Evolutionary conservation across 2,113 vertebrate species (phyloP).

Genomic region (Oreamnos americanus): DNA sequence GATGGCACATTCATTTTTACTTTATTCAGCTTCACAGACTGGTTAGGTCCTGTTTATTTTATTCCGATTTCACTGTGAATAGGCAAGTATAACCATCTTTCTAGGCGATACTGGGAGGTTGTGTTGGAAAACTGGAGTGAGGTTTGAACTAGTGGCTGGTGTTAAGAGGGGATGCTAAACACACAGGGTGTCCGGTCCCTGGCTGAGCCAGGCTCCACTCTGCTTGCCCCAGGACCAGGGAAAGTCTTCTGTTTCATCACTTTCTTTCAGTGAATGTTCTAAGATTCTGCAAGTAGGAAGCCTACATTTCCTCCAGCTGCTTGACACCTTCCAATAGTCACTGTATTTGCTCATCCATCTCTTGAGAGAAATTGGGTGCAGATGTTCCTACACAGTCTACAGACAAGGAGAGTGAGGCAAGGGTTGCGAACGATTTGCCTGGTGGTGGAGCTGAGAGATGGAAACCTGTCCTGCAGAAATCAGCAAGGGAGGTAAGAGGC

Average conservation of each 20-base stretch:
- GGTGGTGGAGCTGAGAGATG: not conserved
- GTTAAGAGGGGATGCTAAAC: not conserved
- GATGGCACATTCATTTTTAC: not conserved
- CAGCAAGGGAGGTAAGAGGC: not conserved
- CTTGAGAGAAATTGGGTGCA: not conserved
- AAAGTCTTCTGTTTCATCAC: not conserved
- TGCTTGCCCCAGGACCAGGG: not conserved
- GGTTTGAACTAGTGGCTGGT: not conserved
- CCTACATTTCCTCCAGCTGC: not conserved
- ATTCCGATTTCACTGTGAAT: not conserved
- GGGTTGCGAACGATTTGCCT: not conserved
- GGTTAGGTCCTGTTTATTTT: not conserved
- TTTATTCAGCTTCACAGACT: not conserved
- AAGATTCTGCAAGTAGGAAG: not conserved
- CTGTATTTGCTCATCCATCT: not conserved
- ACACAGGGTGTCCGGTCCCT: not conserved
- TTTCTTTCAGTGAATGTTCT: not conserved
- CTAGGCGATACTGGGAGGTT: not conserved
- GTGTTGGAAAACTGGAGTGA: not conserved
- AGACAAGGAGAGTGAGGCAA: not conserved
- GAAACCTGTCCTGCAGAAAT: not conserved
- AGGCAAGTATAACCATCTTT: not conserved
- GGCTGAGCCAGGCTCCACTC: not conserved
- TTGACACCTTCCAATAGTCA: not conserved
- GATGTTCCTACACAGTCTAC: not conserved